These are phyloP conservation scores for Scrobipalpa atriplicella DNA, from an alignment of 2,888 invertebrate genomes.

Conservation along the genomic window DNA sequence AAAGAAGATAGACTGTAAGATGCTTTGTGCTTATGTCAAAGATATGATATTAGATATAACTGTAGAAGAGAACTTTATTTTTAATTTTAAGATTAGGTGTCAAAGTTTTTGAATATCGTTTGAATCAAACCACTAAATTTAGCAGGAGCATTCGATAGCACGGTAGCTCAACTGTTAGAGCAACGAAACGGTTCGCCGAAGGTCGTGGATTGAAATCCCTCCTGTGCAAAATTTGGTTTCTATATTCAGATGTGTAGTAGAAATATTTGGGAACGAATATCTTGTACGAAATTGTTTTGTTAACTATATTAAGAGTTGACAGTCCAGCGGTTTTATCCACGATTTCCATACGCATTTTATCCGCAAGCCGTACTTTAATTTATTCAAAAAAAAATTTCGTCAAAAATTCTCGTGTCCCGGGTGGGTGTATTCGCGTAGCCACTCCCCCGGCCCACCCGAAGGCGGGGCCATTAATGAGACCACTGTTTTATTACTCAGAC, in stretches of 20 bases:
- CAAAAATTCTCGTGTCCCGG: slow-evolving; percentile 29
- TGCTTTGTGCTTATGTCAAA: slow-evolving; percentile 14
- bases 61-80: no score
- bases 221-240: no score
- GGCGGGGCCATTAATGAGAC: slow-evolving; percentile 65
- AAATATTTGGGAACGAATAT: no score
- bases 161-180: no score
- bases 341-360: neutral
- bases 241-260: no score
- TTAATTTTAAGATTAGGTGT: no score
- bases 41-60: neutral
- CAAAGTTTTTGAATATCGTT: no score
- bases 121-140: no score
- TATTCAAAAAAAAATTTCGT: slow-evolving; percentile 13
- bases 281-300: no score
- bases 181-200: no score
- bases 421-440: slow-evolving; percentile 45
- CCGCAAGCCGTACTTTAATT: neutral
- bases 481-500: slow-evolving; percentile 45
- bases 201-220: no score
- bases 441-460: slow-evolving; percentile 55
- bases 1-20: slow-evolving; percentile 65
- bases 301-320: neutral
- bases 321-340: neutral
- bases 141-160: no score